phyloP scores from a whole-genome alignment of 37 sponge, comb jelly and placozoan species.

The Dysidea cf. avara region DNA sequence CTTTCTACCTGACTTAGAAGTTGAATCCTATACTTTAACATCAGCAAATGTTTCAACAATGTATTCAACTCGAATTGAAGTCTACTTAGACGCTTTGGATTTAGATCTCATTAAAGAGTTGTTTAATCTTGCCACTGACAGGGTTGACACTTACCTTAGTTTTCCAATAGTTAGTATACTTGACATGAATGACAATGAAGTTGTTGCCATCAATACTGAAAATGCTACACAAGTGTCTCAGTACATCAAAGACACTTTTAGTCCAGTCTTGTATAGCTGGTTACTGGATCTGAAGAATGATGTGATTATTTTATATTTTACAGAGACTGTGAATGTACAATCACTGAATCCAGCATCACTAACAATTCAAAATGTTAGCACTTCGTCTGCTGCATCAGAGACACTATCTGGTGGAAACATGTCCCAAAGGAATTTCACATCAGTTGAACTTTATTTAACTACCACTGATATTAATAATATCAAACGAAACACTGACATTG shows the following conservation, averaged over 20 bases:
- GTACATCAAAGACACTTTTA: conserved; percentile 45
- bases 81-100: conserved; percentile 38
- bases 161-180: conserved; percentile 35
- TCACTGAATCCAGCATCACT: conserved; percentile 50
- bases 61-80: conserved; percentile 29
- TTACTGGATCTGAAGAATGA: conserved; percentile 51
- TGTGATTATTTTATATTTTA: conserved; percentile 43
- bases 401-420: conserved; percentile 28
- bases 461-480: conserved; percentile 68
- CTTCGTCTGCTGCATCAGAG: background rate
- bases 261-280: conserved; percentile 51
- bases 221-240: conserved; percentile 39
- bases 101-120: conserved; percentile 63
- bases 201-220: conserved; percentile 26
- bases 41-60: conserved; percentile 40
- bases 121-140: conserved; percentile 52
- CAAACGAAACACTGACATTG: conserved; percentile 52
- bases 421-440: conserved; percentile 47
- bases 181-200: conserved; percentile 65
- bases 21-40: conserved; percentile 45
- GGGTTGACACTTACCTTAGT: conserved; percentile 51
- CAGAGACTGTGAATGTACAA: conserved; percentile 71
- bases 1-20: background rate
- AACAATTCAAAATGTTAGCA: conserved; percentile 40
- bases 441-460: conserved; percentile 36